Conservation (phyloP, 2,113 vertebrate species). For the Calidris pugnax region DNA sequence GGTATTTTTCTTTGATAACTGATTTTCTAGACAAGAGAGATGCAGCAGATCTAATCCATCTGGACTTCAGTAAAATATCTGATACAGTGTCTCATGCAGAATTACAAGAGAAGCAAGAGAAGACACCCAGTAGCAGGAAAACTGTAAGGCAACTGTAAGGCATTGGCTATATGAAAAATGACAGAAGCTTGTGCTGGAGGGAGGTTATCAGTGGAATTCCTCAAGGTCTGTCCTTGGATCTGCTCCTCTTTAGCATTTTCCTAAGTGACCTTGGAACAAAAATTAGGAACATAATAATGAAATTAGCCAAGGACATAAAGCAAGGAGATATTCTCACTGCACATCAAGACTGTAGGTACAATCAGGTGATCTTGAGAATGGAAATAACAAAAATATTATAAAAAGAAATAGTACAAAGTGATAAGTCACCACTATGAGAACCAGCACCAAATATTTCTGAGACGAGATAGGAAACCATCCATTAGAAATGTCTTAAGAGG, state of each 20-base stretch:
- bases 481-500: background rate
- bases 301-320: constrained; percentile 26
- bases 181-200: background rate
- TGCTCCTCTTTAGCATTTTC: constrained; percentile 16
- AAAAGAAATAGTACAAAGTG: background rate
- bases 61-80: background rate
- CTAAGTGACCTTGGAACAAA: constrained; percentile 15
- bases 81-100: background rate
- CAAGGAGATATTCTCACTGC: background rate
- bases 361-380: background rate
- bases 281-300: background rate
- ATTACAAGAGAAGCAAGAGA: background rate
- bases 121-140: background rate
- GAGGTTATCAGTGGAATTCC: background rate
- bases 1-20: constrained; percentile 44
- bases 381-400: background rate
- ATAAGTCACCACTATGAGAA: background rate
- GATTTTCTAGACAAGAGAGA: constrained; percentile 31
- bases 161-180: background rate
- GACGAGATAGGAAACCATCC: background rate
- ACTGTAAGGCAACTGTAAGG: background rate
- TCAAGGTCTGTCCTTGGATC: constrained; percentile 37
- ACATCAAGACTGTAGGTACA: background rate
- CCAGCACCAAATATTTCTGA: background rate
- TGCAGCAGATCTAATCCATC: constrained; percentile 21